phyloP scores from a whole-genome alignment of 2,888 invertebrate species.

The Micoletzkya japonica region DNA sequence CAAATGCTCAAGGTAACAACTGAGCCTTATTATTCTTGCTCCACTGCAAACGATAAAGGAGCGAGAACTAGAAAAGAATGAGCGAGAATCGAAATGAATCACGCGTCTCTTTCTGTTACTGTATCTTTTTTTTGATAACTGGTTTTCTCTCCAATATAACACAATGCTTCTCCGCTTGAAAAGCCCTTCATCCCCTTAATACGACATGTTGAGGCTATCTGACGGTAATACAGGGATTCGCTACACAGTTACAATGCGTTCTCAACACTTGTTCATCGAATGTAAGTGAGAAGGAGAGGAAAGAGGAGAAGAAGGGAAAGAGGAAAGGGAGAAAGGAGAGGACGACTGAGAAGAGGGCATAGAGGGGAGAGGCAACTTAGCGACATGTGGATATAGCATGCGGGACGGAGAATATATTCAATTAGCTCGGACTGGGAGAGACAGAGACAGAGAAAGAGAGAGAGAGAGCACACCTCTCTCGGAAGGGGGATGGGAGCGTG shows the following conservation, averaged over 20 bases:
- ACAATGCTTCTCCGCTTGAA: too few relatives aligned
- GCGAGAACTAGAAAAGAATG: too few relatives aligned
- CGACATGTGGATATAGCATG: not conserved
- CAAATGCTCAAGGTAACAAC: conserved; percentile 23
- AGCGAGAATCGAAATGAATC: too few relatives aligned
- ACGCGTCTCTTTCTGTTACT: not conserved
- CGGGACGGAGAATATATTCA: not conserved
- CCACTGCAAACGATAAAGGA: too few relatives aligned
- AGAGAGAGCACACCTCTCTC: too few relatives aligned
- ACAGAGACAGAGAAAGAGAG: not conserved
- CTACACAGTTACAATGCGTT: conserved; percentile 57
- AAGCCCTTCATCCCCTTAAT: not conserved
- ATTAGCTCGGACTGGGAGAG: not conserved
- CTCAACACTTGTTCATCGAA: conserved; percentile 49
- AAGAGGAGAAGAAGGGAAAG: not conserved
- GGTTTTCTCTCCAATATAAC: not conserved
- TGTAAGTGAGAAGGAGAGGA: not conserved
- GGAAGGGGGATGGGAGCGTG: too few relatives aligned
- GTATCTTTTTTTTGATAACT: not conserved
- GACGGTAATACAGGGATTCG: conserved; percentile 58
- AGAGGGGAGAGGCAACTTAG: not conserved
- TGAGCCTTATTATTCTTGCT: too few relatives aligned
- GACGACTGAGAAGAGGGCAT: conserved; percentile 6
- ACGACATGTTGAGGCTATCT: conserved; percentile 38
- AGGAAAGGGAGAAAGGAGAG: not conserved